These are phyloP conservation scores for Drosophila tsacasi DNA, from an alignment of 1,140 invertebrate species.

Conservation along the genomic window DNA sequence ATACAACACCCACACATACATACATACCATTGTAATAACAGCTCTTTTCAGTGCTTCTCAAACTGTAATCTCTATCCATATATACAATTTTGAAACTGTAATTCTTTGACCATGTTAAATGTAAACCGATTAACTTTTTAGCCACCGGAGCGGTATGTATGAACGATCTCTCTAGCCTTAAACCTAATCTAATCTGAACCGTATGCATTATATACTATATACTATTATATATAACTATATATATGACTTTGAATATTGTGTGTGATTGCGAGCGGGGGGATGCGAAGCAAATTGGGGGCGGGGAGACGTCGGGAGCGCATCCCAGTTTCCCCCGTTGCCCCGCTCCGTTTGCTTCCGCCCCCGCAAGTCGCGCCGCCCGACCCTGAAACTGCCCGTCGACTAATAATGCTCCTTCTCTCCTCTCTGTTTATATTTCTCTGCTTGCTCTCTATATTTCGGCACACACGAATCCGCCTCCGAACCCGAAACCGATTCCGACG, in stretches of 20 bases:
- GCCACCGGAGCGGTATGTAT: conserved; percentile 82
- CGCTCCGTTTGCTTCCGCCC: conserved; percentile 22
- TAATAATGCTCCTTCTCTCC: conserved; percentile 59
- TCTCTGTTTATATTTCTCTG: conserved; percentile 72
- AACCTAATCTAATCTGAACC: conserved; percentile 53
- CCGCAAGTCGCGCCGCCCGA: conserved; percentile 5
- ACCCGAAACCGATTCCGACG: background rate
- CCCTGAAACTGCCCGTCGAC: conserved; percentile 19
- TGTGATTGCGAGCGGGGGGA: conserved; percentile 29
- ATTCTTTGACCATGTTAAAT: conserved; percentile 57
- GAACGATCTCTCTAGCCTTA: conserved; percentile 63
- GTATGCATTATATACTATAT: conserved; percentile 41
- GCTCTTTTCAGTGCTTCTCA: conserved; percentile 81
- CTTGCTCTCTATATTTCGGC: conserved; percentile 66
- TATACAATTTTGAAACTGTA: conserved; percentile 63
- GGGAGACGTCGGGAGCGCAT: conserved; percentile 5
- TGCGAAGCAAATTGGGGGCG: conserved; percentile 23
- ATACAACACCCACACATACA: conserved; percentile 4
- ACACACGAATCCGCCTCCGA: conserved; percentile 1
- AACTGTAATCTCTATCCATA: conserved; percentile 67
- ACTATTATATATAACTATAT: conserved; percentile 23
- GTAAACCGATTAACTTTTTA: conserved; percentile 81
- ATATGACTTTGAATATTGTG: conserved; percentile 26
- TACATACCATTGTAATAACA: conserved; percentile 75
- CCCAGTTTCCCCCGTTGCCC: background rate